Evolutionary conservation across 2,797 vertebrate species (phyloP).

Genomic region (Pachyuromys duprasi): DNA sequence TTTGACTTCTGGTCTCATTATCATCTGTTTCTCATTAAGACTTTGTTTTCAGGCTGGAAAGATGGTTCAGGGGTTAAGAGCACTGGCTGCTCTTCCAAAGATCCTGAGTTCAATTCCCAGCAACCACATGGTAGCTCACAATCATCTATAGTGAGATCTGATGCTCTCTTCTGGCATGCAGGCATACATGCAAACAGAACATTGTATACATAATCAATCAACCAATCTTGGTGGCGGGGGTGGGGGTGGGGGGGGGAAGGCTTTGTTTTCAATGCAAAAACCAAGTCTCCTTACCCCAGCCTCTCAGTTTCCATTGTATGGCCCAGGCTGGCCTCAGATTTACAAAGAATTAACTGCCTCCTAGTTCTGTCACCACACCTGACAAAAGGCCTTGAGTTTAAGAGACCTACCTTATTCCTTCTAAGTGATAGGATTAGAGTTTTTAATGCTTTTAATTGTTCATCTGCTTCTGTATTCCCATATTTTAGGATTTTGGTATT

Average conservation of each 20-base stretch:
- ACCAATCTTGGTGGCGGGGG: too few relatives aligned
- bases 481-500: conserved; percentile 25
- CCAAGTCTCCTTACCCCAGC: too few relatives aligned
- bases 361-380: neutral
- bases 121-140: too few relatives aligned
- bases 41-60: neutral
- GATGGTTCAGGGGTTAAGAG: too few relatives aligned
- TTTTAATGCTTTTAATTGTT: neutral
- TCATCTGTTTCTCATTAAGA: neutral
- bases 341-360: neutral
- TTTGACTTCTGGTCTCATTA: neutral
- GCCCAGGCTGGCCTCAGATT: neutral
- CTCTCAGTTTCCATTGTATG: neutral
- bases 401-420: neutral
- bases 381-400: neutral
- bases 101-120: too few relatives aligned
- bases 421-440: neutral
- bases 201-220: too few relatives aligned
- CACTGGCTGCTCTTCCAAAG: too few relatives aligned
- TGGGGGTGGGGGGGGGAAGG: too few relatives aligned
- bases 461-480: neutral
- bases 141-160: too few relatives aligned
- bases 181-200: too few relatives aligned
- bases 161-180: too few relatives aligned
- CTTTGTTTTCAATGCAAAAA: neutral